phyloP scores from a whole-genome alignment of 2,888 invertebrate species.

The Coelinius sp. region DNA sequence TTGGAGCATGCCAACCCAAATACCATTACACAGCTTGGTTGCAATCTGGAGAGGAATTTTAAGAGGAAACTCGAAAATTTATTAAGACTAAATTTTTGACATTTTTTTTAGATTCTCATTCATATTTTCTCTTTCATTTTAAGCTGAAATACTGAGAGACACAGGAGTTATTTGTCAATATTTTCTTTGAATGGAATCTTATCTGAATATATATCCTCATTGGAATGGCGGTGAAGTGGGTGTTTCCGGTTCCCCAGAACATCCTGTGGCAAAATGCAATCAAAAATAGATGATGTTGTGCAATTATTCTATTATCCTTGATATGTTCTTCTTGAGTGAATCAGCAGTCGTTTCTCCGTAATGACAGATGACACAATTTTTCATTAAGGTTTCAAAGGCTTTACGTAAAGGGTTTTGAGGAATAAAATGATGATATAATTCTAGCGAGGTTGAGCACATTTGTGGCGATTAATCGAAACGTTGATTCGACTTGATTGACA shows the following conservation, averaged over 20 bases:
- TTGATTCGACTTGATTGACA: not conserved
- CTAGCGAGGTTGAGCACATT: not conserved
- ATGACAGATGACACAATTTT: slow-evolving; percentile 34
- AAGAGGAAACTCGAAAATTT: no score
- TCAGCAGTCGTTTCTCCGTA: slow-evolving; percentile 40
- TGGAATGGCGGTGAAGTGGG: not conserved
- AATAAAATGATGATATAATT: not conserved
- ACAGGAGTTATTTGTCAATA: no score
- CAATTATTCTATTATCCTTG: slow-evolving; percentile 17
- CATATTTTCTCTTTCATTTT: no score
- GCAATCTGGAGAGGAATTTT: no score
- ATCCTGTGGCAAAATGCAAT: not conserved
- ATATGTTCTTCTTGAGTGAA: slow-evolving; percentile 41
- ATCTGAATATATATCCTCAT: not conserved
- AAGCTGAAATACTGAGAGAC: no score
- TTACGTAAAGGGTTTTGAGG: slow-evolving; percentile 32
- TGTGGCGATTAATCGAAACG: slow-evolving; percentile 8
- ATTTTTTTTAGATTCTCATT: no score
- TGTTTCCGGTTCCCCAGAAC: slow-evolving; percentile 40
- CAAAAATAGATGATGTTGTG: not conserved
- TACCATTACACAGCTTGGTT: slow-evolving; percentile 49
- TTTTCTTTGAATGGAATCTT: not conserved
- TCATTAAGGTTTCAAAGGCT: slow-evolving; percentile 38
- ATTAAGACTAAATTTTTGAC: no score
- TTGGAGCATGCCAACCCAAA: slow-evolving; percentile 62